Evolutionary conservation across 2,113 vertebrate species (phyloP).

Genomic region (Crotalus horridus): DNA sequence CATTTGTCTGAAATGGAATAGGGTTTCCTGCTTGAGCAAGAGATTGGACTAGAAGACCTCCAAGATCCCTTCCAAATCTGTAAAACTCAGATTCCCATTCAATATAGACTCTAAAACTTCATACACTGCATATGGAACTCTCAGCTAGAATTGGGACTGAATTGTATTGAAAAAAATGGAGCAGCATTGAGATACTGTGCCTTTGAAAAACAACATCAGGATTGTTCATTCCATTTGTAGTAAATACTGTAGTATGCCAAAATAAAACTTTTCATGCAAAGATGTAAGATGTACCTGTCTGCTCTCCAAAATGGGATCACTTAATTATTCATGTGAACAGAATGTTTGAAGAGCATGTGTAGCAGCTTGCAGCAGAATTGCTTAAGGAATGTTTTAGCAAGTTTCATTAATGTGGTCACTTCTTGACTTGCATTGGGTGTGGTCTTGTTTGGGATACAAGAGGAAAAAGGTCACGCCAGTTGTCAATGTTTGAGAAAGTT

Average conservation of each 20-base stretch:
- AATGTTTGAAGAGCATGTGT: background rate
- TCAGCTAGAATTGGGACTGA: background rate
- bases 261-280: background rate
- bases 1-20: background rate
- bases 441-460: background rate
- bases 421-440: background rate
- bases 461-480: background rate
- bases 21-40: background rate
- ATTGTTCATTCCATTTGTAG: background rate
- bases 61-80: background rate
- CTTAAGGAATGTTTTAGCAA: background rate
- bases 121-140: background rate
- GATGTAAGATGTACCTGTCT: background rate
- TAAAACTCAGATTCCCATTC: background rate
- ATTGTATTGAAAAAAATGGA: background rate
- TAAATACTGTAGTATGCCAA: background rate
- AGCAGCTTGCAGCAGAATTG: slow-evolving; percentile 24
- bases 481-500: background rate
- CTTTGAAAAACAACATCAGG: background rate
- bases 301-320: background rate
- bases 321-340: background rate
- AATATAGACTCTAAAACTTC: background rate
- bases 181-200: background rate
- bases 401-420: slow-evolving; percentile 13
- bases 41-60: background rate